Evolutionary conservation across 2,888 invertebrate genomes (phyloP).

Genomic region (Lithosia quadra): DNA sequence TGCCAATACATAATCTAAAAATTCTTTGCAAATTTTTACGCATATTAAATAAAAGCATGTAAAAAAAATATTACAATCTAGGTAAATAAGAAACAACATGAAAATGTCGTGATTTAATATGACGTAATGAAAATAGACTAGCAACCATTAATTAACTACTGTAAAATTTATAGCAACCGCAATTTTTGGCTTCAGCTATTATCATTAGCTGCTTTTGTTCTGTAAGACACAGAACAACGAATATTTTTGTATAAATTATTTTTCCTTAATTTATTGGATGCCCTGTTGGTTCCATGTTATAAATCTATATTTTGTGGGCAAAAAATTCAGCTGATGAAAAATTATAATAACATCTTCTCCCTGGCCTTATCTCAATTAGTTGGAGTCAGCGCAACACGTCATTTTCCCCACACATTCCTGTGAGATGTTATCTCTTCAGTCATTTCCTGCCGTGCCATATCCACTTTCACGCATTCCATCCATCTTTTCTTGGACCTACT

Average conservation of each 20-base stretch:
- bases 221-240: slow-evolving; percentile 9
- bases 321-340: not conserved
- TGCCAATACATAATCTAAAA: not conserved
- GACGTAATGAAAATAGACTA: not conserved
- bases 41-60: no score
- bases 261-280: not conserved
- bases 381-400: no score
- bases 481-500: no score
- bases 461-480: no score
- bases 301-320: not conserved
- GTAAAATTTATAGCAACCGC: not conserved
- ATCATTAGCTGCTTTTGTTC: slow-evolving; percentile 14
- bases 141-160: slow-evolving; percentile 3
- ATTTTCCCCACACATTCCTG: no score
- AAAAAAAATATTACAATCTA: not conserved
- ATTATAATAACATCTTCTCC: no score
- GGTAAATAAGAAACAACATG: not conserved
- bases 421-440: no score
- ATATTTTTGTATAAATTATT: not conserved
- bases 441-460: no score
- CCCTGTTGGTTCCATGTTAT: not conserved
- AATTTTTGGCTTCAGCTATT: slow-evolving; percentile 11
- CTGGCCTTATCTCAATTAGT: no score
- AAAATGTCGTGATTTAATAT: slow-evolving; percentile 60
- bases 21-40: no score